These are phyloP conservation scores for Isurus oxyrinchus DNA, from an alignment of 2,113 vertebrate species.

Conservation along the genomic window DNA sequence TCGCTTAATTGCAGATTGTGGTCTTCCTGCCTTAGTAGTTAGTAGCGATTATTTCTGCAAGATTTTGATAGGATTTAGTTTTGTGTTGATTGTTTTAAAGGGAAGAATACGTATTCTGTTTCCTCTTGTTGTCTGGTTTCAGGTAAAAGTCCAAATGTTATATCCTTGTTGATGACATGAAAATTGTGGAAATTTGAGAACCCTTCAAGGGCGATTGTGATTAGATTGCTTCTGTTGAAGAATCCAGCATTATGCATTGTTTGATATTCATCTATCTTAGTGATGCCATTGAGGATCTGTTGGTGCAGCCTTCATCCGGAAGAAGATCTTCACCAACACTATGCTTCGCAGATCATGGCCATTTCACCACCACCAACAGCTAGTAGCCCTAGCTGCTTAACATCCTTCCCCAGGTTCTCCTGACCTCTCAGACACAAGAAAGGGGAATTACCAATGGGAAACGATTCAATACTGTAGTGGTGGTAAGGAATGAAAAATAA, in stretches of 20 bases:
- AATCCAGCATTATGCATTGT: background rate
- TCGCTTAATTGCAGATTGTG: too few species aligned
- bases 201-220: background rate
- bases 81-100: too few species aligned
- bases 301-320: background rate
- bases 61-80: too few species aligned
- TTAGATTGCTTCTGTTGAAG: background rate
- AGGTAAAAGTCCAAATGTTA: too few species aligned
- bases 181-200: too few species aligned
- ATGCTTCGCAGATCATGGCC: background rate
- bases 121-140: too few species aligned
- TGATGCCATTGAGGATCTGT: background rate
- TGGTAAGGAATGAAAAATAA: background rate
- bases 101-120: too few species aligned
- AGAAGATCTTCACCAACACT: background rate
- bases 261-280: background rate
- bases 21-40: too few species aligned
- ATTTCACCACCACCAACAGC: background rate
- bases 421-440: too few species aligned
- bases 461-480: background rate
- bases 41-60: too few species aligned
- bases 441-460: background rate
- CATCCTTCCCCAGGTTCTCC: background rate
- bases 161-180: too few species aligned
- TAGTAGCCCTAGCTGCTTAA: too few species aligned